Conservation (phyloP, 2,113 vertebrate genomes). For the Scopus umbretta region DNA sequence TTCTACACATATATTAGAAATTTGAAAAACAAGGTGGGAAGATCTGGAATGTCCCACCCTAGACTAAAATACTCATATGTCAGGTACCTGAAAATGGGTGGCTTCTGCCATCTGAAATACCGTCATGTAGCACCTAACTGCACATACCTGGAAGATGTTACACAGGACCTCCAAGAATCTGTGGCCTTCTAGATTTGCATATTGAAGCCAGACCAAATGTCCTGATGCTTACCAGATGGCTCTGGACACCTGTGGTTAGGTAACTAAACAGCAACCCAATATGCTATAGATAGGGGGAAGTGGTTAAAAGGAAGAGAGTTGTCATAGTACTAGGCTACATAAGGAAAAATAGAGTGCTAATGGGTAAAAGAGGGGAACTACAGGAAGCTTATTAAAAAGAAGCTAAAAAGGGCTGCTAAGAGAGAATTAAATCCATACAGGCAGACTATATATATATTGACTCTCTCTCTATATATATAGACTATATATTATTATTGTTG, state of each 20-base stretch:
- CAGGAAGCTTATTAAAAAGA: neutral
- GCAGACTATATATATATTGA: neutral
- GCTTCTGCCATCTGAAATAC: neutral
- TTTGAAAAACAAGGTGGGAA: neutral
- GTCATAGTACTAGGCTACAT: neutral
- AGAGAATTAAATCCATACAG: neutral
- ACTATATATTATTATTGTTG: too few relatives aligned
- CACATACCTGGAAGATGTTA: neutral
- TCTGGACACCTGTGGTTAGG: neutral
- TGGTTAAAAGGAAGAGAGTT: neutral
- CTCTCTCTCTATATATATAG: too few relatives aligned
- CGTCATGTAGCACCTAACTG: neutral
- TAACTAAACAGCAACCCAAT: neutral
- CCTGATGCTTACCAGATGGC: neutral
- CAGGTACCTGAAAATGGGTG: neutral
- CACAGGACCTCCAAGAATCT: neutral
- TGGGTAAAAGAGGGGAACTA: neutral
- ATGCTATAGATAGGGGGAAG: neutral
- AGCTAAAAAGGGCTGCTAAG: neutral
- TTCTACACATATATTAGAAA: neutral
- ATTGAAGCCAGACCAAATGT: neutral
- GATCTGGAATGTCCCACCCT: neutral
- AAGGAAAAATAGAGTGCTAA: neutral
- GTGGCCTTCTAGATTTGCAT: neutral
- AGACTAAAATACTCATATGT: neutral